Evolutionary conservation across 2,797 vertebrate species (phyloP), one percentile per base, ranked within the genome.

Genomic region (Falco columbarius): DNA sequence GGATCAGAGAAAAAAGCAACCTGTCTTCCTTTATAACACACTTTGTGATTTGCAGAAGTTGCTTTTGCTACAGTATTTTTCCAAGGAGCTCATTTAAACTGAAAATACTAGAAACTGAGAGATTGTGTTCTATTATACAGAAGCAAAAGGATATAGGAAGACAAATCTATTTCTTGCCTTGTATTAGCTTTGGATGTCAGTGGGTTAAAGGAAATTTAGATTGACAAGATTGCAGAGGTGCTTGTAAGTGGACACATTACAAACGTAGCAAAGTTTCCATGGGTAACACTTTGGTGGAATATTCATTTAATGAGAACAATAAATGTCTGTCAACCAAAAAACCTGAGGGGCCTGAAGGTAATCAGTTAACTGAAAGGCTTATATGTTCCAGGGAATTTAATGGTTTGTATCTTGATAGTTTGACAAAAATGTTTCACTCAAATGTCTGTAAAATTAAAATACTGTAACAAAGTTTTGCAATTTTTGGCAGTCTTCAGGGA

Each of bases 381-480:
- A 26, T 36, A 38, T 10, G 76, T 89, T 91, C 80, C 87, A 89
- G 70, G 79, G 83, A 94, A 87, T 87, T 49, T 82, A 97, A 85
- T 92, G 59, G 26, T 83, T 95, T 95, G 59, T 81, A 73, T 84
- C 94, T 92, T 86, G 90, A 94, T 89, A 59, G 70, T 75, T 81
- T 93, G 89, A 96, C 96, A 96, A 93, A 91, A 95, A 90, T 70
- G 51, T 67, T 95, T 95, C 76, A 16, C 76, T 92, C 73, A 23
- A 42, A 86, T 87, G 81, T 66, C 90, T 76, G 67, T 85, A 95
- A 93, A 96, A 94, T 89, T 90, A 82, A 95, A 97, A 96, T 82
- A 61, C 70, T 85, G 1, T 86, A 86, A 94, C 55, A 36, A 95
- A 90, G 85, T 84, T 90, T 85, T 93, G 94, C 88, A 67, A 34